Base-by-base conservation (phyloP, 2,888 invertebrate genomes). In the Cheilosia soror region DNA sequence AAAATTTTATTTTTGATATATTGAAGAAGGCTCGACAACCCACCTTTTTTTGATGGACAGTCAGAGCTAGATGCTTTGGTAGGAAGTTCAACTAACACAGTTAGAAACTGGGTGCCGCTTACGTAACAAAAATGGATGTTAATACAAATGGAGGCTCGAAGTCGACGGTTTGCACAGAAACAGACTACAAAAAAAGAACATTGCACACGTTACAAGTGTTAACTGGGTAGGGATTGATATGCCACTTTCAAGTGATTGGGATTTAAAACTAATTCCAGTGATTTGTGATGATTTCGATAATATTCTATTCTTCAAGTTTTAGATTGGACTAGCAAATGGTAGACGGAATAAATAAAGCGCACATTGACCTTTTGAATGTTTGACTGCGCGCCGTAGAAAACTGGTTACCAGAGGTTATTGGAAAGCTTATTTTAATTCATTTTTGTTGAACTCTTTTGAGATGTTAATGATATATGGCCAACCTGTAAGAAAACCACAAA, bases 101-200 rank as follows among this genome's bases (percentile, higher is more conserved):
- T 44, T 83, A 55, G 83, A 73, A 79, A 83, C 83, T 25, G 68
- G 9, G 57, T 76, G 62, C 20, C 37, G 11, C 31, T 79, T 79
- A 83, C 55, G 33, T 53, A 63, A 79, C 11, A n/a, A 6, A 65
- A 53, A 57, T 27, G 9, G 33, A 25, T n/a, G 27, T 27, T 53
- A n/a, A 53, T 49, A 53, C 53, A 9, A 13, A 27, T 13, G 53
- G 37, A 20, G 49, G 49, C 57, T 77, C 13, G 42, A 40, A 27
- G 20, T 29, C 15, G 11, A 7, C 4, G 33, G 57, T 27, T 55
- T 44, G 20, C 42, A 42, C 47, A 42, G 27, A 42, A 29, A 47
- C 7, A 9, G 33, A 58, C 25, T 42, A 20, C 15, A 15, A 37
- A 55, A 44, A 40, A 20, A 29, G 29, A 15, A 4, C 25, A 33